Evolutionary conservation across 2,797 vertebrate species (phyloP), one percentile per base, ranked within the genome.

Genomic region (Thalassophryne amazonica): DNA sequence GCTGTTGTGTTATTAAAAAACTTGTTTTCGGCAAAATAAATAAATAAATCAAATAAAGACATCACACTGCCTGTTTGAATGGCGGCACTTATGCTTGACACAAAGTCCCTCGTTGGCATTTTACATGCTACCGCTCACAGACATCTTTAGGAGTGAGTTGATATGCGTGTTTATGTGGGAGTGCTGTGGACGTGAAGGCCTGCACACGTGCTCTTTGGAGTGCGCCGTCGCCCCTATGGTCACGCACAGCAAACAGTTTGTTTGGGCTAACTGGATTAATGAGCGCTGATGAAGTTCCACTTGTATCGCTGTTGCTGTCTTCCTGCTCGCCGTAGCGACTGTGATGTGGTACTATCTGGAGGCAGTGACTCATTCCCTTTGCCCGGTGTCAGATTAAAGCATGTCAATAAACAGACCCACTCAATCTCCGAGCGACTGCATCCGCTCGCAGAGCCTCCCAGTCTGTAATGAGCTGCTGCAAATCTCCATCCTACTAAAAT

Each of bases 361-460:
- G 80, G 81, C 79, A 48, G 82, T 84, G 85, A 87, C 86, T 90
- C 87, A 87, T 85, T 86, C 82, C 80, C 80, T 81, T 83, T 83
- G 82, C 76, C 74, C 72, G 85, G 85, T 85, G 88, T 90, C 88
- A 91, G 88, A 90, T 91, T 88, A 91, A 88, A 79, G 83, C 81
- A 86, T 83, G 91, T 91, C 90, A 91, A 91, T 92, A 92, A 85
- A 76, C 74, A 88, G 86, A 86, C 79, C 76, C 79, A 86, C 85
- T 90, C 90, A 87, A 89, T 91, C 88, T 90, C 76, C 45, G 78
- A 83, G 80, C 78, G 78, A 83, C 79, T 83, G 81, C 85, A 84
- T 85, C 84, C 65, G 65, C 76, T 78, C 65, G 52, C 70, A 59
- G 64, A 85, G 86, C 84, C 81, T 77, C 66, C 73, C 78, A 72